Evolutionary conservation across 2,888 invertebrate genomes (phyloP).

Genomic region (Andrena camellia): DNA sequence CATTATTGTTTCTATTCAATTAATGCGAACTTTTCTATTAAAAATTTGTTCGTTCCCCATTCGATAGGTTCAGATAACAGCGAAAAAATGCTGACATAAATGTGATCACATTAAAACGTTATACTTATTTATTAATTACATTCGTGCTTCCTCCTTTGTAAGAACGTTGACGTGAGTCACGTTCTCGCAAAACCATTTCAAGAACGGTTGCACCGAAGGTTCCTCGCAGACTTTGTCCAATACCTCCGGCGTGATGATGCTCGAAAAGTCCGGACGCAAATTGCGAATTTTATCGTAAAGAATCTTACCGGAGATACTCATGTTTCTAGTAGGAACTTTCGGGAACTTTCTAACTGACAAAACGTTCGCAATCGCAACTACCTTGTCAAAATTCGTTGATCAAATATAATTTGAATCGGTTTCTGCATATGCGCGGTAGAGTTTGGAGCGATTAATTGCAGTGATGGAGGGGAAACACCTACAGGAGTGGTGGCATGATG

Average conservation of each 20-base stretch:
- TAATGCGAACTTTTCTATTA: neutral
- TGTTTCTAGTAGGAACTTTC: constrained; percentile 21
- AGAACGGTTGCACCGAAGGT: constrained; percentile 76
- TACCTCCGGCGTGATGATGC: constrained; percentile 73
- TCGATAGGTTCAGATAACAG: neutral
- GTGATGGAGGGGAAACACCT: no score
- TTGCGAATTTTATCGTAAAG: constrained; percentile 76
- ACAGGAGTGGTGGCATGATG: no score
- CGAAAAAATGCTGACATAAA: neutral
- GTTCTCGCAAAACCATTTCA: constrained; percentile 81
- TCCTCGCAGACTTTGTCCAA: constrained; percentile 77
- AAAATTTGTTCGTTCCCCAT: neutral
- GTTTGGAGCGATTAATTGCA: no score
- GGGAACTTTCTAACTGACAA: no score
- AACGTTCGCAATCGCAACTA: no score
- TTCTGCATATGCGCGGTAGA: no score
- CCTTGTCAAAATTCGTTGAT: no score
- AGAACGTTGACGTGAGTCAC: constrained; percentile 78
- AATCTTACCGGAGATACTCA: constrained; percentile 70
- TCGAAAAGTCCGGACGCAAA: constrained; percentile 75
- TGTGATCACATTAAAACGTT: neutral
- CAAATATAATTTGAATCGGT: no score
- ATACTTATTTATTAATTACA: constrained; percentile 68
- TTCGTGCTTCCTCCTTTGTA: constrained; percentile 73
- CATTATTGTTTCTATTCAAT: neutral